A percentile compares a stretch with the other conserved stretches of the same genome.
These are phyloP conservation scores for Machimus atricapillus DNA, from an alignment of 2,888 invertebrate genomes.

Conservation along the genomic window DNA sequence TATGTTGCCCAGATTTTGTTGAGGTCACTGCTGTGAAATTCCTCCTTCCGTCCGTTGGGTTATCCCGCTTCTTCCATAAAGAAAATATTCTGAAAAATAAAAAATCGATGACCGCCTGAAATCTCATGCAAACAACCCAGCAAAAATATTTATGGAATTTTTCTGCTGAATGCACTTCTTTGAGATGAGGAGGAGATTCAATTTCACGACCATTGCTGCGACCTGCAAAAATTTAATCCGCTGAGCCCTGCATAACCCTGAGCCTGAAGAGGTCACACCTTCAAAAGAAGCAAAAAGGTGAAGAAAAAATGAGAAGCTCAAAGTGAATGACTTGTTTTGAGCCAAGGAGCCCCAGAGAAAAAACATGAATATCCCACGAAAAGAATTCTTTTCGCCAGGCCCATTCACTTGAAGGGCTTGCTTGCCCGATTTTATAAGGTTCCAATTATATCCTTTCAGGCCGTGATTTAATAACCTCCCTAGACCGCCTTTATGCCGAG, in stretches of 20 bases:
- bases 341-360: not conserved
- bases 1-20: not conserved
- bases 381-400: not conserved
- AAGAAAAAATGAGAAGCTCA: not conserved
- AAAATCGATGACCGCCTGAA: not conserved
- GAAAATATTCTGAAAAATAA: not conserved
- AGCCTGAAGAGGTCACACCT: not conserved
- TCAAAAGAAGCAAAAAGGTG: not conserved
- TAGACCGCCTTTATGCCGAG: not conserved
- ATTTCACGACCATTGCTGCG: not conserved
- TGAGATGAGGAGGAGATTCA: not conserved
- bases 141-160: not conserved
- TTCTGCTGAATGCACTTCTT: not conserved
- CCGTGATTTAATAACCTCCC: slow-evolving; percentile 29
- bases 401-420: slow-evolving; percentile 3
- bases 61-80: not conserved
- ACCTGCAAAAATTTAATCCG: not conserved
- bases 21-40: not conserved
- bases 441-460: slow-evolving; percentile 36
- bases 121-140: not conserved
- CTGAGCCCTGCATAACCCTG: not conserved
- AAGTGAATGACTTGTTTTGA: not conserved
- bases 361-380: not conserved
- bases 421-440: slow-evolving; percentile 31
- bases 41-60: not conserved